Evolutionary conservation across 2,888 invertebrate species (phyloP), one percentile per base, ranked within the genome.

Genomic region (Helobdella robusta): DNA sequence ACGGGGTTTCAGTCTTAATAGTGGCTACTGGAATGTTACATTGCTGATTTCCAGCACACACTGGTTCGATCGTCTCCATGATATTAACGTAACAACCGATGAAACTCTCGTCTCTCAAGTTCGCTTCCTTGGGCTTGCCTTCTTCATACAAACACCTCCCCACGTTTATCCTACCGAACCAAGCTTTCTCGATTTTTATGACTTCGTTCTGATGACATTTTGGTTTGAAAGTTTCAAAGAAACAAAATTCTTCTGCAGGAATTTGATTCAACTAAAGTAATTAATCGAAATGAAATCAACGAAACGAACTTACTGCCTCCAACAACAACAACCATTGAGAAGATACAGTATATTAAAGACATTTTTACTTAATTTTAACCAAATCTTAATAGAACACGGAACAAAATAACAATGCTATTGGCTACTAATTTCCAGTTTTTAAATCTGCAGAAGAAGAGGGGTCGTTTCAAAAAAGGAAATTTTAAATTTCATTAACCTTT

Each of bases 111-210:
- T 56, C 28, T n/a, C 32, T 32, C 6, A 56, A 30, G 28, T 56
- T 56, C 5, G n/a, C 18, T n/a, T 28, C 32, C 1, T 44, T 44
- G 18, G 61, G 46, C n/a, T 56, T 32, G n/a, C 32, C 32, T 30
- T 56, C 56, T 8, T 30, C 32, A n/a, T 25, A n/a, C 56, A 56
- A 56, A 30, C 56, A 56, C n/a, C 56, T 25, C 18, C 56, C 56
- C 28, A 56, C 28, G 4, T 56, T 56, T 56, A 28, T 56, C 56
- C 56, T 25, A 25, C 56, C 56, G 32, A 56, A 56, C 28, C 28
- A 6, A 32, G 56, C 56, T 56, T 56, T 28, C 8, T 28, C 56
- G 6, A 56, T 56, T 5, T 30, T n/a, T 25, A 56, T 56, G 25
- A 56, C 56, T 30, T 56, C 56, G 23, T 56, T 56, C 28, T 56